Conservation (phyloP, 2,113 vertebrate species). For the Hylia prasina region DNA sequence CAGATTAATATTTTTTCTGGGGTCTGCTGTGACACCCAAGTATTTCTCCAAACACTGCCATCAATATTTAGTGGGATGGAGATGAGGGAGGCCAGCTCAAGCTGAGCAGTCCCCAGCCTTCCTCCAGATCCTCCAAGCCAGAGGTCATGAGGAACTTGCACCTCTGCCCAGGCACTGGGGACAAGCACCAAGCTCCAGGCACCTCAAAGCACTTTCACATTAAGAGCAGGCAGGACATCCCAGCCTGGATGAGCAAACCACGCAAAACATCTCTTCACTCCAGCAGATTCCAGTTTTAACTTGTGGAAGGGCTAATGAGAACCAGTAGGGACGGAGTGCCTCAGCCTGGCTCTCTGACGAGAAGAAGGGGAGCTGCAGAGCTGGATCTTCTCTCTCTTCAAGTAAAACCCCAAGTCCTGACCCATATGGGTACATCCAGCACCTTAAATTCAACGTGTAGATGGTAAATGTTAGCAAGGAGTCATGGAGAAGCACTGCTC, state of each 20-base stretch:
- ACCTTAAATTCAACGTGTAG: neutral
- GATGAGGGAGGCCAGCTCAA: accelerated
- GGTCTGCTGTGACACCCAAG: accelerated
- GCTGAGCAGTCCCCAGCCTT: neutral
- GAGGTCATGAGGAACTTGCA: accelerated
- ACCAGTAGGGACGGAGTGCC: neutral
- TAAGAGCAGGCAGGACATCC: neutral
- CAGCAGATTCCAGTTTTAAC: neutral
- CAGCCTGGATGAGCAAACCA: neutral
- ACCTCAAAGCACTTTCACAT: neutral
- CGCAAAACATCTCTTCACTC: accelerated
- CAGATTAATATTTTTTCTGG: neutral
- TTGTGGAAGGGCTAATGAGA: neutral
- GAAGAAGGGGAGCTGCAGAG: neutral
- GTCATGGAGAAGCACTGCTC: neutral
- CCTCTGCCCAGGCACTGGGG: neutral
- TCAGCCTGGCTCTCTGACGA: accelerated
- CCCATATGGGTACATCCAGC: neutral
- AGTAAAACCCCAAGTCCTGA: neutral
- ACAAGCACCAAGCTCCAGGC: neutral
- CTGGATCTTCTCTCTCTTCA: neutral
- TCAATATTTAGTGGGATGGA: neutral
- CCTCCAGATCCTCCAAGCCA: no score
- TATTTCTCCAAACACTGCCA: neutral
- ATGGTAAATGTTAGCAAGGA: neutral